These are phyloP conservation scores for Trachymyrmex cornetzi DNA, from an alignment of 1,140 invertebrate species.

Conservation along the genomic window DNA sequence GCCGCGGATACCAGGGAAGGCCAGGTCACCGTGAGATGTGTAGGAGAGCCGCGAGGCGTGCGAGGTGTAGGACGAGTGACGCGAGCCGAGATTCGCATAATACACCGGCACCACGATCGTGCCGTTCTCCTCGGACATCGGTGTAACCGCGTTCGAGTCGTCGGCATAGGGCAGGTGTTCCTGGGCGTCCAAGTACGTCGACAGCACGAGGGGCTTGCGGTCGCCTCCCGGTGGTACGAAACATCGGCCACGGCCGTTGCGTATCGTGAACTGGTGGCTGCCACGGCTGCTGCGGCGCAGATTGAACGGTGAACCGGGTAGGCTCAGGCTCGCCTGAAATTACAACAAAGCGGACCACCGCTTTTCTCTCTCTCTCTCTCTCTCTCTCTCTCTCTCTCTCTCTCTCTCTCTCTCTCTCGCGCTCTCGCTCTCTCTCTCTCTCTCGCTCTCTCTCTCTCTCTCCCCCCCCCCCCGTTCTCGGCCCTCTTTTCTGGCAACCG, in stretches of 20 bases:
- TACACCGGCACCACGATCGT: conserved; percentile 97
- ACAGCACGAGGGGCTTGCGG: conserved; percentile 96
- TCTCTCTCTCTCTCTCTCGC: conserved; percentile 63
- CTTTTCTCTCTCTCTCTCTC: conserved; percentile 70
- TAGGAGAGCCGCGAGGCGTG: conserved; percentile 96
- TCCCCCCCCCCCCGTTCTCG: conserved; percentile 50
- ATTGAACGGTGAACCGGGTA: conserved; percentile 98
- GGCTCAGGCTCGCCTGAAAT: conserved; percentile 96
- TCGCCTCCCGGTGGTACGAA: conserved; percentile 91
- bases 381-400: conserved; percentile 66
- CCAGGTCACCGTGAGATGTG: conserved; percentile 96
- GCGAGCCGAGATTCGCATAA: conserved; percentile 92
- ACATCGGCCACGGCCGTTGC: conserved; percentile 91
- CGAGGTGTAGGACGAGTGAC: conserved; percentile 97
- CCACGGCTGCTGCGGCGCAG: conserved; percentile 94
- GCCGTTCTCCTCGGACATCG: conserved; percentile 99
- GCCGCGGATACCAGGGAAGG: conserved; percentile 86
- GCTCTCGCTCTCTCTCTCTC: conserved; percentile 67
- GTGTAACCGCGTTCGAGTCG: conserved; percentile 98
- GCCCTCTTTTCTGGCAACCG: conserved; percentile 7
- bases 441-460: conserved; percentile 63
- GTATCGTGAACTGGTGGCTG: conserved; percentile 96
- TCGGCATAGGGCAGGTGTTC: conserved; percentile 99
- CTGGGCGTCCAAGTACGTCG: conserved; percentile 97
- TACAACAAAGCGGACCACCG: conserved; percentile 71